A percentile compares a stretch with the other conserved stretches of the same genome.
These are phyloP conservation scores for Nasonia oneida DNA, from an alignment of 2,888 invertebrate species.

Conservation along the genomic window DNA sequence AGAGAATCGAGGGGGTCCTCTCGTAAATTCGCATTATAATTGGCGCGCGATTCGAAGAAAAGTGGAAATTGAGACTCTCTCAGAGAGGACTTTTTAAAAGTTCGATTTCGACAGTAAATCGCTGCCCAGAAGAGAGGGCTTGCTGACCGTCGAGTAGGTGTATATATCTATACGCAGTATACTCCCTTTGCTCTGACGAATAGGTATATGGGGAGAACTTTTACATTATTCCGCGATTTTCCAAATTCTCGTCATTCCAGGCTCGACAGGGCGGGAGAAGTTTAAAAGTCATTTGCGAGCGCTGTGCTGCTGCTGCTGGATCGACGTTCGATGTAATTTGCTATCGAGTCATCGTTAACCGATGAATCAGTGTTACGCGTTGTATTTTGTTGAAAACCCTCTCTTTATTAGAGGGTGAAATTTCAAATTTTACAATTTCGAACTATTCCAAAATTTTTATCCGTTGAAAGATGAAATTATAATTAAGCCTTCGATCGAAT, in stretches of 20 bases:
- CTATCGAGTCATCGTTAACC: neutral
- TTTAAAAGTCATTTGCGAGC: neutral
- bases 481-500: too few species aligned
- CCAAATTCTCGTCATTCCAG: conserved; percentile 1
- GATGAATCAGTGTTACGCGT: neutral
- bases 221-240: conserved; percentile 25
- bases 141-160: neutral
- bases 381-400: neutral
- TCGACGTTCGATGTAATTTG: neutral
- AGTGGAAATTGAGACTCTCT: conserved; percentile 67
- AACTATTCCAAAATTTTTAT: too few species aligned
- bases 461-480: too few species aligned
- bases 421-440: too few species aligned
- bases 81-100: conserved; percentile 64
- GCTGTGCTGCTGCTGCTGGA: neutral
- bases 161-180: neutral
- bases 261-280: neutral
- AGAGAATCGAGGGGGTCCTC: conserved; percentile 43
- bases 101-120: conserved; percentile 52
- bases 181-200: neutral
- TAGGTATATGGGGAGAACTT: conserved; percentile 9
- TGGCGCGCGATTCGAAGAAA: conserved; percentile 65
- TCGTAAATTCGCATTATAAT: conserved; percentile 75
- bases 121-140: neutral
- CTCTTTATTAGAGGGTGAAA: too few species aligned